phyloP scores from a whole-genome alignment of 1,140 invertebrate species.

The Popillia japonica region DNA sequence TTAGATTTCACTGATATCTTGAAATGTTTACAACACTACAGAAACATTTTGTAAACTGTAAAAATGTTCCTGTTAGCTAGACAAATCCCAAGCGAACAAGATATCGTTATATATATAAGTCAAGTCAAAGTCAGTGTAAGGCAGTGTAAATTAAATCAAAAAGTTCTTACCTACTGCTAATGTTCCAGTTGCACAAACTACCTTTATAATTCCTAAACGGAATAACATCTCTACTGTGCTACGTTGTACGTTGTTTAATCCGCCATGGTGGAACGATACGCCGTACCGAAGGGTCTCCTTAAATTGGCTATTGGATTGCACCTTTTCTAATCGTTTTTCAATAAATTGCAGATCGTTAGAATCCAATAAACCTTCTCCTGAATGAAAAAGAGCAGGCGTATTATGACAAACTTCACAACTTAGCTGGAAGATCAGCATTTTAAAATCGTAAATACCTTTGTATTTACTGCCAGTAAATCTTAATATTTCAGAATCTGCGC shows the following conservation, averaged over 20 bases:
- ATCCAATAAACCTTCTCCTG: constrained; percentile 34
- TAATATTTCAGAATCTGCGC: neutral
- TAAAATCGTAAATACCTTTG: neutral
- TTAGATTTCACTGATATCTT: no score
- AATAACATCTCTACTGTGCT: constrained; percentile 48
- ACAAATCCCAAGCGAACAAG: no score
- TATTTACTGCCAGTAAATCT: constrained; percentile 5
- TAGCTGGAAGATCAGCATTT: neutral
- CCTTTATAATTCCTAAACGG: constrained; percentile 45
- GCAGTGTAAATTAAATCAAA: neutral
- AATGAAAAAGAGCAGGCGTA: neutral
- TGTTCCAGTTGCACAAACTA: constrained; percentile 46
- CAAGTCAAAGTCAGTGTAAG: no score
- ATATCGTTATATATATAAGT: no score
- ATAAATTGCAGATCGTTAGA: constrained; percentile 43
- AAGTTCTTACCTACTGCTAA: constrained; percentile 40
- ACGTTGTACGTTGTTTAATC: constrained; percentile 40
- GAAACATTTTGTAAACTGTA: no score
- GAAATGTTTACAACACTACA: no score
- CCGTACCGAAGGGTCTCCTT: constrained; percentile 40
- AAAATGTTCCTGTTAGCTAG: no score
- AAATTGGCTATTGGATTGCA: constrained; percentile 15
- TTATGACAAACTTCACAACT: no score
- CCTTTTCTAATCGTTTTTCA: constrained; percentile 37
- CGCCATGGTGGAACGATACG: constrained; percentile 45